phyloP scores from a whole-genome alignment of 2,888 invertebrate species.

The Druceiella hillmani region DNA sequence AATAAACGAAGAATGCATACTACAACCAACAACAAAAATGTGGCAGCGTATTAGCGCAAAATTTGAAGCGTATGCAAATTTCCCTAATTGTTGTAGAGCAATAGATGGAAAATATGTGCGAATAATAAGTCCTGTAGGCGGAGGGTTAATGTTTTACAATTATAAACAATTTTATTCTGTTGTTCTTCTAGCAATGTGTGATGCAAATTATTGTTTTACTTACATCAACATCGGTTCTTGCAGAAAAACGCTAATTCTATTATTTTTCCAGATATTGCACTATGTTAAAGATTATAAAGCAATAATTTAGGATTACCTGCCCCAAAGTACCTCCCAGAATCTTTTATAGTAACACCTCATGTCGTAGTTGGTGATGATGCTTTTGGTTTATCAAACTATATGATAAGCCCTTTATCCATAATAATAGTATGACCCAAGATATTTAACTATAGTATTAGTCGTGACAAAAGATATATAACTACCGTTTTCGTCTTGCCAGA shows the following conservation, averaged over 20 bases:
- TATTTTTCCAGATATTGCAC: too few species aligned
- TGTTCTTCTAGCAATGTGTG: conserved; percentile 22
- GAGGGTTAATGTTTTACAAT: conserved; percentile 22
- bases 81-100: conserved; percentile 22
- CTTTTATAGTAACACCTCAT: too few species aligned
- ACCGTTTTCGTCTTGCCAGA: too few species aligned
- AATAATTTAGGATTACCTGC: too few species aligned
- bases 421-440: too few species aligned
- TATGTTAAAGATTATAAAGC: too few species aligned
- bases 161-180: conserved; percentile 23
- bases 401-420: too few species aligned
- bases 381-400: too few species aligned
- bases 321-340: too few species aligned
- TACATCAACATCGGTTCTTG: conserved; percentile 18
- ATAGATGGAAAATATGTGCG: conserved; percentile 23
- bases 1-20: conserved; percentile 23
- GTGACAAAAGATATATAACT: too few species aligned
- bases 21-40: conserved; percentile 19
- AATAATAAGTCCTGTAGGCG: conserved; percentile 22
- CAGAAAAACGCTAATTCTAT: conserved; percentile 8
- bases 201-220: conserved; percentile 21
- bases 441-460: too few species aligned
- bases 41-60: conserved; percentile 22
- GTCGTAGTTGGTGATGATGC: too few species aligned
- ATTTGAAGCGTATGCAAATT: conserved; percentile 19